Base-by-base conservation (phyloP, 2,113 vertebrate species). In the Procapra przewalskii region DNA sequence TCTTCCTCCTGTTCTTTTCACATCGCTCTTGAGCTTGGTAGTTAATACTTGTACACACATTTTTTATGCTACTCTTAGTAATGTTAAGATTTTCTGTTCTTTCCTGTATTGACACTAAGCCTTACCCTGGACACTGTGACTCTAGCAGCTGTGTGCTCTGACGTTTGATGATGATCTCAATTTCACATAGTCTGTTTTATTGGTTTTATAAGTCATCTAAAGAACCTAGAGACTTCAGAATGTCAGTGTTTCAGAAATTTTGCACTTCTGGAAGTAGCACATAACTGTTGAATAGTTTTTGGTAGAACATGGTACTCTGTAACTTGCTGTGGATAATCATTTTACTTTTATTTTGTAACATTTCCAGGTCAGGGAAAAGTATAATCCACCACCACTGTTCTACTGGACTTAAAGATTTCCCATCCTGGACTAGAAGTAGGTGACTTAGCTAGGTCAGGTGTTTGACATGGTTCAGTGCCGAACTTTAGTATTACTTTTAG, bases 151-250 rank as follows among this genome's bases (percentile, higher is more conserved):
- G 0, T 86, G 3, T 84, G 43, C 27, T 57, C 25, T 89, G 2
- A 23, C 82, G 31, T 50, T 96, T 3, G 13, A 17, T 14, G 16
- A 21, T 87, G n/a, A 54, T 50, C 27, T 71, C 57, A n/a, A 1
- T 90, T 92, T 97, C 88, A 52, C 55, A 33, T 94, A 3, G 29
- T 93, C 7, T 33, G 43, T 50, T 88, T 23, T 94, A 2, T 40
- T 88, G 60, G 12, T 89, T 86, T 93, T 91, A 75, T 96, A 86
- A 57, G 54, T 90, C 50, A 93, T 84, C 31, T 97, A 60, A 94
- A 94, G 60, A 86, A 59, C 6, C 11, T 84, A n/a, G 45, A 95
- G 48, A 86, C 79, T 88, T 81, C 45, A 95, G 36, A 95, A 96
- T 92, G 77, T 90, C 27, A 29, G 3, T 71, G 55, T 90, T 21